These are phyloP conservation scores for Chydorus sphaericus DNA, from an alignment of 2,888 invertebrate species.

Conservation along the genomic window DNA sequence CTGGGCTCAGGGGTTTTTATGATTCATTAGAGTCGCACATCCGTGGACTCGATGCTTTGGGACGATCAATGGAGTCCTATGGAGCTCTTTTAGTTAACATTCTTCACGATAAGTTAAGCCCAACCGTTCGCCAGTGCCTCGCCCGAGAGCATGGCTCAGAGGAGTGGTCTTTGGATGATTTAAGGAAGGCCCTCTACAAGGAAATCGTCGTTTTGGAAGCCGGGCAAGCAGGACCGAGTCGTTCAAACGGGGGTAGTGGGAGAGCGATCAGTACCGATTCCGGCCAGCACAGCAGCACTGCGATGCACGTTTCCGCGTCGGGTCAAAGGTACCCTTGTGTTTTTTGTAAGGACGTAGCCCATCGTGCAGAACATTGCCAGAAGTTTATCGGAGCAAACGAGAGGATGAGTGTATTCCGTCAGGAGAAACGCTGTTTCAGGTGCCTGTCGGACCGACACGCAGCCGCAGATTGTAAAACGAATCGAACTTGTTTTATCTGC, in stretches of 20 bases:
- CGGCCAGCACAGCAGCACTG: too few species aligned
- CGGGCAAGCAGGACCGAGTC: too few species aligned
- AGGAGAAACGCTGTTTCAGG: background rate
- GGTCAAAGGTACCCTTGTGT: background rate
- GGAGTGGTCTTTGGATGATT: background rate
- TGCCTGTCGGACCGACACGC: background rate
- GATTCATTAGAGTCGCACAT: background rate
- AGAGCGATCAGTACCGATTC: too few species aligned
- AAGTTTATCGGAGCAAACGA: background rate
- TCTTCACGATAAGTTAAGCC: background rate
- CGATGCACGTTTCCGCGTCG: too few species aligned
- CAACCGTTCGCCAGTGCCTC: background rate
- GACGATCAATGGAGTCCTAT: background rate
- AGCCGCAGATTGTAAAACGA: conserved; percentile 1
- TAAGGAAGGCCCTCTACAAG: background rate
- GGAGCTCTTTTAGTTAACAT: background rate
- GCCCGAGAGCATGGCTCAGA: background rate
- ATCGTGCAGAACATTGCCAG: background rate
- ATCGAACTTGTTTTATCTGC: background rate
- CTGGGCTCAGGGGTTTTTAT: too few species aligned
- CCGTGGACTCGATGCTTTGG: background rate
- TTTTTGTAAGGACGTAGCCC: background rate
- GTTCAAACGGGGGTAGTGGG: too few species aligned
- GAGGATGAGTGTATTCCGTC: background rate
- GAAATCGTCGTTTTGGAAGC: background rate